phyloP scores from a whole-genome alignment of 2,888 invertebrate species.

The Watsonalla cultraria region DNA sequence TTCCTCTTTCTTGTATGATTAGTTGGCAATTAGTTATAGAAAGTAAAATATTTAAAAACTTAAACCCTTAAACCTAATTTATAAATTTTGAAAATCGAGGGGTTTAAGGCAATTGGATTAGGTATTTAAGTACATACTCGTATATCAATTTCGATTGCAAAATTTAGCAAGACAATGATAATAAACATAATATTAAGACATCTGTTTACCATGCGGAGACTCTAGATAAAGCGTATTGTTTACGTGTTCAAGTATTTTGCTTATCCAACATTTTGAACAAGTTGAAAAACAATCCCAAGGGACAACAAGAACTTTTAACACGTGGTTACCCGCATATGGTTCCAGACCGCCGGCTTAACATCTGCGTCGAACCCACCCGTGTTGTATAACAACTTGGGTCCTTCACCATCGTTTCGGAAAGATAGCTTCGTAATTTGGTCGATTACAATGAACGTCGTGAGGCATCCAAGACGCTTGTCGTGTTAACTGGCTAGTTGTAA shows the following conservation, averaged over 20 bases:
- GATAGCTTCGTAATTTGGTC: slow-evolving; percentile 30
- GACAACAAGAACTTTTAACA: slow-evolving; percentile 44
- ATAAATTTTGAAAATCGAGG: no score
- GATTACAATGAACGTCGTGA: slow-evolving; percentile 24
- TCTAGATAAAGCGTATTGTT: slow-evolving; percentile 9
- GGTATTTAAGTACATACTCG: no score
- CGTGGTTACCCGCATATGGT: slow-evolving; percentile 69
- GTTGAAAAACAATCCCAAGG: slow-evolving; percentile 35
- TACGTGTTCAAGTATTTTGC: slow-evolving; percentile 12
- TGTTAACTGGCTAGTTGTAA: slow-evolving; percentile 30
- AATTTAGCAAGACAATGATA: no score
- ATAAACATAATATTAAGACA: no score
- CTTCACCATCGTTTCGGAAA: slow-evolving; percentile 15
- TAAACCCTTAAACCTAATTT: no score
- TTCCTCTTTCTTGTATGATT: no score
- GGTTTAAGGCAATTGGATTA: no score
- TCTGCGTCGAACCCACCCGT: slow-evolving; percentile 21
- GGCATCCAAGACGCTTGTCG: slow-evolving; percentile 39
- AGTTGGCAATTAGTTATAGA: no score
- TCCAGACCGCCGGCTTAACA: slow-evolving; percentile 32
- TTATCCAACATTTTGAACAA: slow-evolving; percentile 11
- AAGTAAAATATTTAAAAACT: no score
- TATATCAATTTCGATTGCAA: no score
- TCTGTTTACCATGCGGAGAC: background rate
- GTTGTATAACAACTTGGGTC: slow-evolving; percentile 15